Evolutionary conservation across 2,888 invertebrate species (phyloP).

Genomic region (Tuberolachnus salignus): DNA sequence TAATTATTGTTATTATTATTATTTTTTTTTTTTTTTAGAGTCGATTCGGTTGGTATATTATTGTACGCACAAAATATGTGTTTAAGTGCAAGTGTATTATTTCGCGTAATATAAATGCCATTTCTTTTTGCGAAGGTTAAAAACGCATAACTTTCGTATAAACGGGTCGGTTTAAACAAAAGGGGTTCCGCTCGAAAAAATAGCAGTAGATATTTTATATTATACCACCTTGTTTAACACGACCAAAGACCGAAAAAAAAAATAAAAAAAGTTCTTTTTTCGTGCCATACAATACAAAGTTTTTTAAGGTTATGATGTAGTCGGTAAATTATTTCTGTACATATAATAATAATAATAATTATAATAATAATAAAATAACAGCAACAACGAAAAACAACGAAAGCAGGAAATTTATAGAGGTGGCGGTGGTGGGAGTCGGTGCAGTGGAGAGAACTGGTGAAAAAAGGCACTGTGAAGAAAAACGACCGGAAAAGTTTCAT

Average conservation of each 20-base stretch:
- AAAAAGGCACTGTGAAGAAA: slow-evolving; percentile 51
- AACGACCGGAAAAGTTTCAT: slow-evolving; percentile 54
- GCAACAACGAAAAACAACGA: slow-evolving; percentile 44
- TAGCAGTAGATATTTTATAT: slow-evolving; percentile 38
- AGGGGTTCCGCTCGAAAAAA: slow-evolving; percentile 24
- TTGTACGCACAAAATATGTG: too few species aligned
- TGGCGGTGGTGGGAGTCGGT: neutral
- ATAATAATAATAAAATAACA: slow-evolving; percentile 55
- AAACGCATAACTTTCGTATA: slow-evolving; percentile 38
- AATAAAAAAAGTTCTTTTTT: slow-evolving; percentile 8
- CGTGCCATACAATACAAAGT: slow-evolving; percentile 31
- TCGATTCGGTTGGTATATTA: too few species aligned
- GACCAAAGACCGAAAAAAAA: slow-evolving; percentile 51
- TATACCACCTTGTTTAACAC: slow-evolving; percentile 52
- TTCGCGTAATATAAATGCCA: slow-evolving; percentile 1
- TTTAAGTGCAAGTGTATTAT: slow-evolving; percentile 4
- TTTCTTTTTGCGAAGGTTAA: slow-evolving; percentile 27
- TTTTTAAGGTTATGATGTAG: slow-evolving; percentile 54
- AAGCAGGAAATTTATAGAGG: slow-evolving; percentile 47
- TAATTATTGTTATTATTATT: too few species aligned
- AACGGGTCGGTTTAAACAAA: slow-evolving; percentile 49
- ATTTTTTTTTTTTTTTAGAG: too few species aligned
- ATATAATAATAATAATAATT: slow-evolving; percentile 44
- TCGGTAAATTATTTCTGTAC: slow-evolving; percentile 52
- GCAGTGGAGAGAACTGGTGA: slow-evolving; percentile 16